These are phyloP conservation scores for Trematocara variabile DNA, from an alignment of 2,113 vertebrate genomes.

Conservation along the genomic window DNA sequence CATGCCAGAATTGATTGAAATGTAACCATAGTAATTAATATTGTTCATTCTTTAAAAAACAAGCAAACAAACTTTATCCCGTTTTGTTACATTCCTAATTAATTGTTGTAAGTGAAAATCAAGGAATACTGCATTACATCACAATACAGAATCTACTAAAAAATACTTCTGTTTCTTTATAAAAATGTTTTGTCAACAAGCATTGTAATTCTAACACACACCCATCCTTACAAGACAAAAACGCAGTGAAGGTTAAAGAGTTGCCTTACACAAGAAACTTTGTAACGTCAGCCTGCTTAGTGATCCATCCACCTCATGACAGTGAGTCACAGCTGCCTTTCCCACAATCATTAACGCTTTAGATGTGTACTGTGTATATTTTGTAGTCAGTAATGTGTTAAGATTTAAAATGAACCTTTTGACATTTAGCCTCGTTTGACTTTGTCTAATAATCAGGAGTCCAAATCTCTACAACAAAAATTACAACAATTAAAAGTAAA, in stretches of 20 bases:
- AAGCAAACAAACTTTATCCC: not conserved
- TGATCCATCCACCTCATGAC: not conserved
- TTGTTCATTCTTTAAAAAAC: not conserved
- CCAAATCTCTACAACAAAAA: not conserved
- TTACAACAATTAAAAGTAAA: not conserved
- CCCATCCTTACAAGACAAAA: not conserved
- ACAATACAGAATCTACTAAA: not conserved
- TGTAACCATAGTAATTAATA: not conserved
- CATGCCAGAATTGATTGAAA: not conserved
- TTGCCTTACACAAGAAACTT: not conserved
- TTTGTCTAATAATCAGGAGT: not conserved
- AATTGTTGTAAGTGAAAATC: not conserved
- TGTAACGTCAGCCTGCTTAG: not conserved
- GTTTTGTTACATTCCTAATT: not conserved
- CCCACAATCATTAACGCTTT: not conserved
- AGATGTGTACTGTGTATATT: not conserved
- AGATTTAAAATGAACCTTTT: not conserved
- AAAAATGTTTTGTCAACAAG: not conserved
- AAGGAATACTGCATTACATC: not conserved
- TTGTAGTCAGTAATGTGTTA: not conserved
- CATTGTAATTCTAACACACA: not conserved
- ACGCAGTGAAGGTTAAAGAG: accelerated
- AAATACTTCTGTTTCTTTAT: not conserved
- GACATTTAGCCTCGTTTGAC: not conserved
- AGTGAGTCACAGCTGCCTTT: not conserved